Evolutionary conservation across 2,888 invertebrate genomes (phyloP).

Genomic region (Ceramica pisi): DNA sequence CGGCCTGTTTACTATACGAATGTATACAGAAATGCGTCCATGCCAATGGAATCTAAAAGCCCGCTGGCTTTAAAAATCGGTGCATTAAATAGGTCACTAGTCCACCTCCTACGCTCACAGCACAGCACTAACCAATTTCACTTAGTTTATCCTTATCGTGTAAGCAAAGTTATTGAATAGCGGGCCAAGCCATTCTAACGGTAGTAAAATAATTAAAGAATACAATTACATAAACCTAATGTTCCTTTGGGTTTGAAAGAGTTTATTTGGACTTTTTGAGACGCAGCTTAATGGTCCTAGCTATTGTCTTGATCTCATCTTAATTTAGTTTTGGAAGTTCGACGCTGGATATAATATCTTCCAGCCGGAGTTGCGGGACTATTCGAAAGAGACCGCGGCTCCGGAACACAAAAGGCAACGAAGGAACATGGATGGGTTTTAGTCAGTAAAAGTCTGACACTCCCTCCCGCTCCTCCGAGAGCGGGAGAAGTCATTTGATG

Average conservation of each 20-base stretch:
- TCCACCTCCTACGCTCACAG: slow-evolving; percentile 31
- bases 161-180: slow-evolving; percentile 27
- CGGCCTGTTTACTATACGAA: background rate
- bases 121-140: slow-evolving; percentile 55
- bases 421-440: too few relatives aligned
- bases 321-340: too few relatives aligned
- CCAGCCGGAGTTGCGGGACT: too few relatives aligned
- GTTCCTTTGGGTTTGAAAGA: background rate
- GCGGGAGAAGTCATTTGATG: too few relatives aligned
- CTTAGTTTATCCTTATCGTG: slow-evolving; percentile 59
- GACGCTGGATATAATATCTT: too few relatives aligned
- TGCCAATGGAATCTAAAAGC: slow-evolving; percentile 48
- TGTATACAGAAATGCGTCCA: slow-evolving; percentile 5
- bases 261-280: background rate
- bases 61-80: slow-evolving; percentile 33
- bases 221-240: too few relatives aligned
- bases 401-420: too few relatives aligned
- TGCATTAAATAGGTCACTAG: slow-evolving; percentile 52
- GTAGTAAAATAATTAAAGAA: slow-evolving; percentile 1
- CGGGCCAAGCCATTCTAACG: slow-evolving; percentile 1
- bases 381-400: too few relatives aligned
- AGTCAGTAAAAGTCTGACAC: too few relatives aligned
- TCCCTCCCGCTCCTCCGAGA: too few relatives aligned
- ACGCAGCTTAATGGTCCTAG: background rate
- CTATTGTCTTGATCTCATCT: too few relatives aligned